These are phyloP conservation scores for Equus przewalskii DNA, from an alignment of 2,113 vertebrate genomes.

Conservation along the genomic window DNA sequence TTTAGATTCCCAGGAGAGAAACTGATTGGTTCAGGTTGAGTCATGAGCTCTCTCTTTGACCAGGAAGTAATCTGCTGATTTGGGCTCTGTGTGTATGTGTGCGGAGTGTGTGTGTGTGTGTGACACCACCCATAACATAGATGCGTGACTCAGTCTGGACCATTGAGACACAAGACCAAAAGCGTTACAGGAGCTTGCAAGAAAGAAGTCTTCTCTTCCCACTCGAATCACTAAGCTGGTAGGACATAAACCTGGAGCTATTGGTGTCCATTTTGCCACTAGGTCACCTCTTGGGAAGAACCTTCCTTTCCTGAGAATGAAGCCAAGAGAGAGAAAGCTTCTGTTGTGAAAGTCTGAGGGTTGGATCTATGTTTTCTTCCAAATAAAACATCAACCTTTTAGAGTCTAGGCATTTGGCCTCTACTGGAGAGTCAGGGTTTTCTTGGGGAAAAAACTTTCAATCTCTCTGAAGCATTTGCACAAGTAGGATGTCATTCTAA, in stretches of 20 bases:
- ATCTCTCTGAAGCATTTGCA: neutral
- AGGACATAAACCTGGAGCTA: neutral
- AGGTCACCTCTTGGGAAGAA: neutral
- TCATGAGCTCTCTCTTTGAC: neutral
- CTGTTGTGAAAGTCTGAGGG: neutral
- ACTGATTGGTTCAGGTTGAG: neutral
- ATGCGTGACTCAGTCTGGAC: neutral
- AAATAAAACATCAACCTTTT: neutral
- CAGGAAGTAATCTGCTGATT: neutral
- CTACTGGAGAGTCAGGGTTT: neutral
- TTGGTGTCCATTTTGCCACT: neutral
- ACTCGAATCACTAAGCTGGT: neutral
- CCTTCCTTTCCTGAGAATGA: neutral
- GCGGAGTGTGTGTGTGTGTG: neutral
- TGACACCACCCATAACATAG: neutral
- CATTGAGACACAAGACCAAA: neutral
- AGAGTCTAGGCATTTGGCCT: neutral
- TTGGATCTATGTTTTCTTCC: slow-evolving; percentile 4
- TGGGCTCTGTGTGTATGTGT: neutral
- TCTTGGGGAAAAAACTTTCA: neutral
- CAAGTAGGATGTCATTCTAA: neutral
- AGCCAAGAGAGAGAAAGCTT: neutral
- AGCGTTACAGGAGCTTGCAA: neutral
- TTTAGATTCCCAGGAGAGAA: neutral
- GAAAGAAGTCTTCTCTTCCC: neutral